phyloP scores from a whole-genome alignment of 2,113 vertebrate genomes.

The Larimichthys crocea region DNA sequence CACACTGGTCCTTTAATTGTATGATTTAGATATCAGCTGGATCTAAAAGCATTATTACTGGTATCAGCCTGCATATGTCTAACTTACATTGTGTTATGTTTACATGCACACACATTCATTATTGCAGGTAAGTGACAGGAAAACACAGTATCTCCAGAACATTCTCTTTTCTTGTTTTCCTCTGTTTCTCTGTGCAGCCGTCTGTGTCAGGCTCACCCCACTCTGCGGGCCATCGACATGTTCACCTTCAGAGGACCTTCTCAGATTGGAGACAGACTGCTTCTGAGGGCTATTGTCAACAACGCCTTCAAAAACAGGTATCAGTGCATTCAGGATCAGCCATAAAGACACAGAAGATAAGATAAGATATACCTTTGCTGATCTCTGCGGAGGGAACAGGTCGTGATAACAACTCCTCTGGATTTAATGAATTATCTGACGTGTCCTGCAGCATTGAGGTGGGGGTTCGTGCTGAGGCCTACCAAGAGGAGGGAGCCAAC shows the following conservation, averaged over 20 bases:
- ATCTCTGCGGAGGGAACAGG: background rate
- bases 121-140: background rate
- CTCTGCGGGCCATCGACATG: slow-evolving; percentile 93
- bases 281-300: slow-evolving; percentile 94
- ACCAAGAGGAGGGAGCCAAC: slow-evolving; percentile 82
- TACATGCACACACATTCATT: background rate
- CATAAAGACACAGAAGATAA: background rate
- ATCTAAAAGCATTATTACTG: background rate
- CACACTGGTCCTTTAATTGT: too few relatives aligned
- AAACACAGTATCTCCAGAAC: background rate
- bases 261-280: slow-evolving; percentile 91
- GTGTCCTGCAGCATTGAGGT: slow-evolving; percentile 91
- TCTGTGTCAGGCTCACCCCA: slow-evolving; percentile 90
- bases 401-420: background rate
- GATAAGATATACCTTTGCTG: background rate
- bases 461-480: slow-evolving; percentile 92
- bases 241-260: slow-evolving; percentile 96
- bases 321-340: background rate
- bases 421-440: background rate
- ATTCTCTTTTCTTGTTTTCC: too few relatives aligned
- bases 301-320: slow-evolving; percentile 93
- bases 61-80: background rate
- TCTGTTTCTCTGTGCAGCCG: slow-evolving; percentile 79
- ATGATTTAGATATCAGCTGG: background rate
- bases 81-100: background rate